A percentile compares a stretch with the other conserved stretches of the same genome.
Evolutionary conservation across 2,113 vertebrate species (phyloP).

Genomic region (Pyrgilauda ruficollis): DNA sequence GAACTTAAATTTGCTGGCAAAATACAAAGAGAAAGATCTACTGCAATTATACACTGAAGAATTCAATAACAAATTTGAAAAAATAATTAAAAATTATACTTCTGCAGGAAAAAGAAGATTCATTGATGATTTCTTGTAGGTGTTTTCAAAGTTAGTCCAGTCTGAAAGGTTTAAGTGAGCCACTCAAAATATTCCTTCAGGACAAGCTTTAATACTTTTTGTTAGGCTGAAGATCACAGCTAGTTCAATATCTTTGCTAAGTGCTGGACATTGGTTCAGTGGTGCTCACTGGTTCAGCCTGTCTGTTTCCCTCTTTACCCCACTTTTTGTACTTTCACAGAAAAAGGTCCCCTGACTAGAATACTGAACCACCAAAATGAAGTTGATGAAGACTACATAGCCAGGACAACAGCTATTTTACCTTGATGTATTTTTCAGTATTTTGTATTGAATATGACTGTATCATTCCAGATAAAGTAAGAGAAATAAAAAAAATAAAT

Average conservation of each 20-base stretch:
- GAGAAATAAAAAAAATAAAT: not conserved
- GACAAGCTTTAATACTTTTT: not conserved
- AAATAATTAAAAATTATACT: not conserved
- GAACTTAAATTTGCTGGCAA: not conserved
- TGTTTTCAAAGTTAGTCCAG: not conserved
- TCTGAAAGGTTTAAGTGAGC: not conserved
- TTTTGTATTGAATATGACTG: not conserved
- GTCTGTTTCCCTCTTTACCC: accelerated
- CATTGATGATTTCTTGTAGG: not conserved
- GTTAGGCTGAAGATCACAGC: not conserved
- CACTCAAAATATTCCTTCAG: not conserved
- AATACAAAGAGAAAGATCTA: not conserved
- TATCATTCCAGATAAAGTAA: not conserved
- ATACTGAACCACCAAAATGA: not conserved
- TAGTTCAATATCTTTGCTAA: not conserved
- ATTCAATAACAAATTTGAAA: not conserved
- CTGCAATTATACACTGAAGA: not conserved
- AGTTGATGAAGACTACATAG: not conserved
- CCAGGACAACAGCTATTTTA: not conserved
- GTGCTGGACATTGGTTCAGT: not conserved
- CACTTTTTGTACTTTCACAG: not conserved
- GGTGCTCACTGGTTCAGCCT: not conserved
- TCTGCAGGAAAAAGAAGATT: not conserved
- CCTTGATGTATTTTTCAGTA: not conserved
- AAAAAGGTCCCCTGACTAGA: not conserved